Conservation (phyloP, 1,140 invertebrate species). For the Drosophila nigrodunni region DNA sequence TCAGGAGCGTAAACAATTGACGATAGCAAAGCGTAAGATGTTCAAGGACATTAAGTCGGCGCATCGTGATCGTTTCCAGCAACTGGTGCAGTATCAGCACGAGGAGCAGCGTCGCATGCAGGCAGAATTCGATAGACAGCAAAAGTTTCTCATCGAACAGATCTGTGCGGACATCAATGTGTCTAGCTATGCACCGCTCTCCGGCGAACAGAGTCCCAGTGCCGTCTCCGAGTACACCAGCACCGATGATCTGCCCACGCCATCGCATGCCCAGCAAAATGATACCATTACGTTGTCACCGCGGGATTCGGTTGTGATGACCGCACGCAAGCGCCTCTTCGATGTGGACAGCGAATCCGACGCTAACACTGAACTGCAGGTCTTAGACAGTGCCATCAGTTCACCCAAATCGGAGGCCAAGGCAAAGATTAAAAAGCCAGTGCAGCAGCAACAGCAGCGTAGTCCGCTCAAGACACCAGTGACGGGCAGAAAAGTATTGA, state of each 20-base stretch:
- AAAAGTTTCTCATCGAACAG: slow-evolving; percentile 69
- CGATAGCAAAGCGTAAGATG: slow-evolving; percentile 36
- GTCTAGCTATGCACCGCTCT: slow-evolving; percentile 26
- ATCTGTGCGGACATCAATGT: slow-evolving; percentile 64
- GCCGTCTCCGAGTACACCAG: slow-evolving; percentile 47
- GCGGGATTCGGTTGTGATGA: background rate
- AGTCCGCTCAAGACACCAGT: slow-evolving; percentile 1
- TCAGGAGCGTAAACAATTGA: slow-evolving; percentile 13
- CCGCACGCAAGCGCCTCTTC: slow-evolving; percentile 57
- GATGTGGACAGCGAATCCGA: slow-evolving; percentile 46
- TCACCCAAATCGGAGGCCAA: slow-evolving; percentile 31
- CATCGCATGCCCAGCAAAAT: background rate
- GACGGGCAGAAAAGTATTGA: background rate
- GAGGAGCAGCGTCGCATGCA: slow-evolving; percentile 68
- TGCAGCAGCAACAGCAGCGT: slow-evolving; percentile 5
- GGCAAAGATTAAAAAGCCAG: slow-evolving; percentile 1
- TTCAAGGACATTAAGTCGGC: slow-evolving; percentile 68
- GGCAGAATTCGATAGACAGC: slow-evolving; percentile 71
- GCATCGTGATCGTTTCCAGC: slow-evolving; percentile 83
- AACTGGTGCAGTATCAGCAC: slow-evolving; percentile 81
- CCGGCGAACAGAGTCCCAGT: background rate
- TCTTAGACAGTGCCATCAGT: slow-evolving; percentile 21
- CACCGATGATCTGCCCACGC: slow-evolving; percentile 41
- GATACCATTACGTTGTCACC: slow-evolving; percentile 8
- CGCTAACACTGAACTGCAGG: background rate